Evolutionary conservation across 2,888 invertebrate species (phyloP).

Genomic region (Eumerus sabulonum): DNA sequence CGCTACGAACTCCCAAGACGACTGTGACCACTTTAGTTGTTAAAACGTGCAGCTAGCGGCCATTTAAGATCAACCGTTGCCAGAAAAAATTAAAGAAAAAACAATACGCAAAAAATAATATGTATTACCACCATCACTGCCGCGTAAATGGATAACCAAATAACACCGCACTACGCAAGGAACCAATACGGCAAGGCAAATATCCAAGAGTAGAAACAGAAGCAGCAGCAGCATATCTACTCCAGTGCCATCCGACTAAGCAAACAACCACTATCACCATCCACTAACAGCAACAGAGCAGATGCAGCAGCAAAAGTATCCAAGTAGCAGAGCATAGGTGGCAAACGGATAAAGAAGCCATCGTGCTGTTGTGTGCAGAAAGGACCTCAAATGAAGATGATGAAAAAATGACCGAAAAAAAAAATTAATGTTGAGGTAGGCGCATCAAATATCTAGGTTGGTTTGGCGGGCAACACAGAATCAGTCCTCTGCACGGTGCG

Average conservation of each 20-base stretch:
- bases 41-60: neutral
- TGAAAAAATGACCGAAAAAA: slow-evolving; percentile 40
- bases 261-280: slow-evolving; percentile 52
- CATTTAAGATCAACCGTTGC: slow-evolving; percentile 1
- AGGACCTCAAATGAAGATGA: slow-evolving; percentile 50
- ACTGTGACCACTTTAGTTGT: neutral
- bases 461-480: slow-evolving; percentile 63
- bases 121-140: slow-evolving; percentile 36
- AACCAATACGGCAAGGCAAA: slow-evolving; percentile 12
- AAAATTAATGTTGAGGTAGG: slow-evolving; percentile 59
- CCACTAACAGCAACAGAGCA: no score
- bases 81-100: slow-evolving; percentile 31
- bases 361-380: slow-evolving; percentile 49
- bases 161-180: slow-evolving; percentile 67
- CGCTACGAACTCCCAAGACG: slow-evolving; percentile 5
- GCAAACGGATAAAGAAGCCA: no score
- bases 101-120: no score
- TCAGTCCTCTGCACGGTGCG: slow-evolving; percentile 54
- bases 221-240: slow-evolving; percentile 35
- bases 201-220: slow-evolving; percentile 24
- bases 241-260: slow-evolving; percentile 40
- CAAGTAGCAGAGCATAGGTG: no score
- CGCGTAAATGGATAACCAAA: slow-evolving; percentile 54
- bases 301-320: slow-evolving; percentile 29
- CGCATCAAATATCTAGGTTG: slow-evolving; percentile 66